Base-by-base conservation (phyloP, 2,888 invertebrate genomes). In the Melitaea athalia region DNA sequence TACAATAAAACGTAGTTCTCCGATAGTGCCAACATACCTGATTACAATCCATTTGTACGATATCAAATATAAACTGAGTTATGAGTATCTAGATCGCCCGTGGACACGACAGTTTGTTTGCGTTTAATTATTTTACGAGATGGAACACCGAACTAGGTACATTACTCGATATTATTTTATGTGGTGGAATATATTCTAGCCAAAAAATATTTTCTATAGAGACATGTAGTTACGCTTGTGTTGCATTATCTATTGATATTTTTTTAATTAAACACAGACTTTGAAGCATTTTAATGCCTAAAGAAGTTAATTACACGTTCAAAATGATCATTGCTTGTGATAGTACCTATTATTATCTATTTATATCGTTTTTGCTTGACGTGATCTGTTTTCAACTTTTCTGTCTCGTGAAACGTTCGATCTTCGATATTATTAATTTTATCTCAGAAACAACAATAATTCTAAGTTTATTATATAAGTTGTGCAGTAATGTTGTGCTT, bases 51-150 rank as follows among this genome's bases (percentile, higher is more conserved):
- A 82, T 81, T 72, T 72, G 73, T 72, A 76, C 68, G 79, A 80
- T 82, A 85, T 84, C 79, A 79, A 85, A 86, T 84, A 85, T 84
- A 65, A 67, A 62, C 61, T 49, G 83, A 85, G 85, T 83, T 38
- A 38, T 8, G 38, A 38, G 38, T 84, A 82, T 84, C 79, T 78
- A 76, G 74, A 77, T 78, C 76, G 76, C 70, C 75, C 69, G 77
- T 78, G 83, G 82, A 83, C 80, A 81, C 77, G 79, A 75, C 78
- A 82, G 83, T 83, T 83, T 88, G 88, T 88, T 89, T 88, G 85
- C 85, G 76, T 88, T 89, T 88, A 87, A 89, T 89, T 89, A 88
- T 86, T 84, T 79, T 79, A 82, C 79, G 81, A 84, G 85, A 87
- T 87, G 79, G 81, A 82, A 78, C 77, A 76, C 77, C 60, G 60